Conservation (phyloP, 2,113 vertebrate species). For the Seriola dumerili region DNA sequence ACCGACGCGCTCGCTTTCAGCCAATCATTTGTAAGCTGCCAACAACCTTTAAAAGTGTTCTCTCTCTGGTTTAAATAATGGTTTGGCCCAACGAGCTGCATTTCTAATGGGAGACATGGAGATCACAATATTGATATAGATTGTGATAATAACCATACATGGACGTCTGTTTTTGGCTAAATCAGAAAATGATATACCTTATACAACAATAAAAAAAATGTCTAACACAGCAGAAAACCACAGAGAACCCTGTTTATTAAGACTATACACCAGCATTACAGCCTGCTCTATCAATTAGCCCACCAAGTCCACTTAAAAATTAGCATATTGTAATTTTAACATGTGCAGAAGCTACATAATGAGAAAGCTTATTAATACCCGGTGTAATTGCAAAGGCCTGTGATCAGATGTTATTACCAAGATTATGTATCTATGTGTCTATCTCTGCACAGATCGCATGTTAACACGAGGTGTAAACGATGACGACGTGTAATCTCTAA, state of each 20-base stretch:
- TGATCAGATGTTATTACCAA: constrained; percentile 29
- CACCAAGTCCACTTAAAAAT: background rate
- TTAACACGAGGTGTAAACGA: background rate
- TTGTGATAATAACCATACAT: background rate
- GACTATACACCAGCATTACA: too few relatives aligned
- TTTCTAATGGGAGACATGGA: background rate
- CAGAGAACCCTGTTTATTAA: too few relatives aligned
- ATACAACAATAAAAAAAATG: too few relatives aligned
- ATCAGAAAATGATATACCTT: background rate
- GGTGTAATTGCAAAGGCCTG: constrained; percentile 4
- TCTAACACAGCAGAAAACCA: too few relatives aligned
- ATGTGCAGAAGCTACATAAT: constrained; percentile 1
- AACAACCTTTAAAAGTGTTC: too few relatives aligned
- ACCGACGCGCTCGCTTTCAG: too few relatives aligned
- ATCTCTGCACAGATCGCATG: background rate
- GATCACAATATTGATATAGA: background rate
- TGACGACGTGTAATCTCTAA: background rate
- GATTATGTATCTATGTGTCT: constrained; percentile 3
- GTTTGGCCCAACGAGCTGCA: background rate
- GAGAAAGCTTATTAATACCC: constrained; percentile 17
- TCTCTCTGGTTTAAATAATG: background rate
- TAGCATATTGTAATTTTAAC: constrained; percentile 32
- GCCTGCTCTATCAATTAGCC: too few relatives aligned
- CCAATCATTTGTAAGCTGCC: too few relatives aligned
- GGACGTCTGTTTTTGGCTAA: background rate